Evolutionary conservation across 2,797 vertebrate species (phyloP).

Genomic region (Lutra lutra): DNA sequence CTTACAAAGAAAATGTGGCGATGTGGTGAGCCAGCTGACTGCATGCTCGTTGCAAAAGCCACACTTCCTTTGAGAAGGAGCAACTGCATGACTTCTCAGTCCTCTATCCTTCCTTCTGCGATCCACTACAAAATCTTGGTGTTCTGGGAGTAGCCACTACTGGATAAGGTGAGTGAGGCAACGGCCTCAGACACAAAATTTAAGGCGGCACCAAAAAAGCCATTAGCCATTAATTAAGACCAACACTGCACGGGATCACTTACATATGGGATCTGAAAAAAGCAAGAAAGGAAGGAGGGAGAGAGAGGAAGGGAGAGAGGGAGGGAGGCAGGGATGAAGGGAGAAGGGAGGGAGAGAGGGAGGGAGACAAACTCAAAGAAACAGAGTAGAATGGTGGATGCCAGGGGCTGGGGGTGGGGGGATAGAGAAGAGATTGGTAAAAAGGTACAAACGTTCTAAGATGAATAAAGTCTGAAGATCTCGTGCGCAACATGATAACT

Average conservation of each 20-base stretch:
- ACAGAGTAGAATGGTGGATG: background rate
- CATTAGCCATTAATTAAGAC: background rate
- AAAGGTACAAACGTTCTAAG: background rate
- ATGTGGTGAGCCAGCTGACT: too few relatives aligned
- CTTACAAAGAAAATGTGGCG: background rate
- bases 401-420: accelerated
- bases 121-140: background rate
- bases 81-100: accelerated
- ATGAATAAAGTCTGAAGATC: background rate
- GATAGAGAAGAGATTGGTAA: background rate
- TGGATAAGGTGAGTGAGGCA: background rate
- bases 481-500: accelerated
- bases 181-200: background rate
- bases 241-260: background rate
- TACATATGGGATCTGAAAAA: background rate
- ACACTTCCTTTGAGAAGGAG: background rate
- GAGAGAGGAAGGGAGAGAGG: background rate
- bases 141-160: background rate
- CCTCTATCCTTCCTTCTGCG: background rate
- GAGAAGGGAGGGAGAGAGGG: background rate
- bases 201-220: background rate
- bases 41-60: background rate
- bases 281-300: background rate
- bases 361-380: background rate
- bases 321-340: too few relatives aligned